These are phyloP conservation scores for Gymnoscopelus microlampas DNA, from an alignment of 2,797 vertebrate species.

Conservation along the genomic window DNA sequence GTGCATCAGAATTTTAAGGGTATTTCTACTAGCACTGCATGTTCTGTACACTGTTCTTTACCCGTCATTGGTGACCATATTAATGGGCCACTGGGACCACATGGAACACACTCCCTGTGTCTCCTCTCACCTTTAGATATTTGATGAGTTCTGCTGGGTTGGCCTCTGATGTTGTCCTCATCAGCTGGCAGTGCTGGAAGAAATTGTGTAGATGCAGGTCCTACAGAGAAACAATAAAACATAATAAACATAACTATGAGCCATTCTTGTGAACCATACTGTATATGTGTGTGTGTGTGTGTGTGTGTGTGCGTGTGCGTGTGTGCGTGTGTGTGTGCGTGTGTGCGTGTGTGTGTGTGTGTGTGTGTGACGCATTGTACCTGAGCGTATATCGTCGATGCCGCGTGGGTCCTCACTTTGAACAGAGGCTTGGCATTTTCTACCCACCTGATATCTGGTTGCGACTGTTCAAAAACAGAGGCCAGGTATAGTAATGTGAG, in stretches of 20 bases:
- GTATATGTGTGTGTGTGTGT: background rate
- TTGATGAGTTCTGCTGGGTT: conserved; percentile 91
- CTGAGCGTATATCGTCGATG: conserved; percentile 94
- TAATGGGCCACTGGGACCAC: too few relatives aligned
- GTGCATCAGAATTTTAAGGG: too few relatives aligned
- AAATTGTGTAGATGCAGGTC: conserved; percentile 96
- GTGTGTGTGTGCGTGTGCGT: background rate
- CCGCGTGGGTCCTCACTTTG: conserved; percentile 89
- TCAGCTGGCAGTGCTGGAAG: conserved; percentile 93
- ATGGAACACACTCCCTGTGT: background rate
- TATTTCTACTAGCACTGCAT: too few relatives aligned
- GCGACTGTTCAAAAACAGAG: conserved; percentile 67
- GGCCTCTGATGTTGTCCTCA: conserved; percentile 85
- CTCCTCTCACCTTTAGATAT: conserved; percentile 89
- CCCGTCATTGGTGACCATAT: too few relatives aligned
- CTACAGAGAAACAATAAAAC: conserved; percentile 65
- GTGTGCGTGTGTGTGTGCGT: background rate
- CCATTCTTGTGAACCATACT: background rate
- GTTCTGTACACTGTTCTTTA: too few relatives aligned
- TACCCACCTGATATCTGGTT: conserved; percentile 92
- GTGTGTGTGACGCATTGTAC: conserved; percentile 64
- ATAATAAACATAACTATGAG: background rate
- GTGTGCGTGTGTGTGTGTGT: background rate
- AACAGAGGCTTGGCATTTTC: conserved; percentile 93
- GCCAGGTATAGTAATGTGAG: background rate